Evolutionary conservation across 1,140 invertebrate genomes (phyloP).

Genomic region (Mycetomoellerius zeteki): DNA sequence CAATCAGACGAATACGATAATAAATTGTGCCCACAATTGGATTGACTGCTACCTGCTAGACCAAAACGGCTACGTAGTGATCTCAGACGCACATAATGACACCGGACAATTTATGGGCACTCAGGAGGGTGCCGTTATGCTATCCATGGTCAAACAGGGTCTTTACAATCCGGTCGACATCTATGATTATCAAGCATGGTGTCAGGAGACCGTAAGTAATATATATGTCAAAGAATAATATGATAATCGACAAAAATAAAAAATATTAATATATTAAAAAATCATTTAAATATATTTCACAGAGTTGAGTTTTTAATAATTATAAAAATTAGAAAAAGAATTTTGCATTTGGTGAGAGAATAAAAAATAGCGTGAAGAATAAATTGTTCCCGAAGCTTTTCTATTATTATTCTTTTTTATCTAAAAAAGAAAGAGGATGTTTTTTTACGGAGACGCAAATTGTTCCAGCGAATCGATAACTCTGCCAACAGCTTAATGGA

Average conservation of each 20-base stretch:
- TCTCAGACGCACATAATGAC: constrained; percentile 90
- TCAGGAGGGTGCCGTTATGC: constrained; percentile 93
- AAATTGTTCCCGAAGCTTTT: background rate
- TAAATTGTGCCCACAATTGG: constrained; percentile 87
- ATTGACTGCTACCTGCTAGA: constrained; percentile 95
- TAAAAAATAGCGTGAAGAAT: background rate
- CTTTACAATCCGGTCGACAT: constrained; percentile 93
- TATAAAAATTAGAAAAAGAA: background rate
- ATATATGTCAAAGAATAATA: background rate
- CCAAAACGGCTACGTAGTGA: constrained; percentile 95
- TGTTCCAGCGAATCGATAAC: constrained; percentile 74
- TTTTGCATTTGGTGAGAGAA: background rate
- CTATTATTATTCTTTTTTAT: background rate
- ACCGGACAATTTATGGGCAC: constrained; percentile 95
- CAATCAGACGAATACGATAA: constrained; percentile 67
- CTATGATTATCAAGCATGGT: constrained; percentile 95
- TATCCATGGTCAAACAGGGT: constrained; percentile 91
- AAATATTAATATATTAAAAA: background rate
- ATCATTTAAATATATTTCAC: background rate
- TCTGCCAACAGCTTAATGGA: constrained; percentile 76
- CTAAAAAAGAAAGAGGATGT: constrained; percentile 12
- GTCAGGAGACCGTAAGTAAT: constrained; percentile 85
- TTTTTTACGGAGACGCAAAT: constrained; percentile 11
- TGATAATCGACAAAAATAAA: background rate
- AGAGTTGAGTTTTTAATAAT: background rate